Base-by-base conservation (phyloP, 53 echinoderm and acorn worm species). In the Temnopleurus reevesii region DNA sequence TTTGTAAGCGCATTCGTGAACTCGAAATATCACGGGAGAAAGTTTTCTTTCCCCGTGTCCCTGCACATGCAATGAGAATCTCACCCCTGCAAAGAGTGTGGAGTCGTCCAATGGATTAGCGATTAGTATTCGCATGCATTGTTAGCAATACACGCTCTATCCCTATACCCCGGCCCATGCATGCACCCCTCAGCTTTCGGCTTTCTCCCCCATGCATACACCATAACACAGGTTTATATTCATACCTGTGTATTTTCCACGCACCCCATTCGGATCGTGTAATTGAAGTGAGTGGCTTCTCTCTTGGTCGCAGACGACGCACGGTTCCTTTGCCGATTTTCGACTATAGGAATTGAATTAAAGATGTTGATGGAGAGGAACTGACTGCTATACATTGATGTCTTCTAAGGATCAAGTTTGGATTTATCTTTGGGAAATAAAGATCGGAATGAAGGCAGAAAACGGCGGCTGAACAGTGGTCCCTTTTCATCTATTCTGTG, bases 91-190 rank as follows among this genome's bases (percentile, higher is more conserved):
- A 6, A 79, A 79, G 46, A 79, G 6, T 49, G 8, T 79, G 79
- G 19, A 79, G 79, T 79, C 79, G 79, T 79, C 79, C 79, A 29
- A 79, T 79, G 28, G 79, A 79, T 79, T 79, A 46, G 49, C 79
- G 79, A 79, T 79, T 79, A 79, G 79, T 46, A 46, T 79, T 79
- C 71, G 41, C 71, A 49, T 29, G 79, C 79, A 79, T 79, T 79
- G 79, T 79, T 79, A 79, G 71, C 71, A 71, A 79, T 79, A 28
- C 79, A 79, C 79, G 79, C 79, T 49, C 41, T 76, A 41, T 43
- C 76, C 23, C 76, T 76, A 35, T 19, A 17, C 34, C 53, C 9
- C 8, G 53, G 8, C 15, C 71, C 38, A 23, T 79, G 49, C 49
- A 79, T 79, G 79, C 13, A 8, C 36, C 71, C 71, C 71, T 41